Conservation (phyloP, 1,140 invertebrate genomes). For the Chironomus tepperi region DNA sequence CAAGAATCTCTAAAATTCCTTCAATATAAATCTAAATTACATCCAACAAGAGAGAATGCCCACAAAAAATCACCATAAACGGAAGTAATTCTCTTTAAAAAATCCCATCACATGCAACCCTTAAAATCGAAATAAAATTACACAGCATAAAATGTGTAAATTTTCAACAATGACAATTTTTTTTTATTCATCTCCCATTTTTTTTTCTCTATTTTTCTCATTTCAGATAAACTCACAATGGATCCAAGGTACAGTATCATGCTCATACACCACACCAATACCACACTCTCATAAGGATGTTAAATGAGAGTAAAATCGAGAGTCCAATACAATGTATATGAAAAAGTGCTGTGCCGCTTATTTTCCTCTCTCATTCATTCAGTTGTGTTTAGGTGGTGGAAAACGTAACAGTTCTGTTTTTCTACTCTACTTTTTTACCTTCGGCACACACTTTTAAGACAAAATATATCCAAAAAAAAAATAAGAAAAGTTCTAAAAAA, state of each 20-base stretch:
- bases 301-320: not conserved
- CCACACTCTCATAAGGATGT: not conserved
- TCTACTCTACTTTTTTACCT: constrained; percentile 8
- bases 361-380: constrained; percentile 11
- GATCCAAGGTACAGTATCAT: constrained; percentile 2
- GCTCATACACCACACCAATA: no score
- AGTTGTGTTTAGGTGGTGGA: constrained; percentile 20
- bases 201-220: not conserved
- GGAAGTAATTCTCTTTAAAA: not conserved
- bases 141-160: not conserved
- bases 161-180: not conserved
- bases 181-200: not conserved
- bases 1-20: no score
- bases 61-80: not conserved
- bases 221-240: not conserved
- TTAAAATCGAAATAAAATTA: not conserved
- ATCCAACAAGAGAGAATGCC: no score
- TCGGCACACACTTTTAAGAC: not conserved
- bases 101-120: not conserved
- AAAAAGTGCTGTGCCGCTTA: no score
- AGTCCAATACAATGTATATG: no score
- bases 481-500: not conserved
- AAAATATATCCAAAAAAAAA: not conserved
- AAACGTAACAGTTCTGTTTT: constrained; percentile 5
- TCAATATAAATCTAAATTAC: no score